Conservation (phyloP, 1,140 invertebrate species). For the Drosophila asahinai region DNA sequence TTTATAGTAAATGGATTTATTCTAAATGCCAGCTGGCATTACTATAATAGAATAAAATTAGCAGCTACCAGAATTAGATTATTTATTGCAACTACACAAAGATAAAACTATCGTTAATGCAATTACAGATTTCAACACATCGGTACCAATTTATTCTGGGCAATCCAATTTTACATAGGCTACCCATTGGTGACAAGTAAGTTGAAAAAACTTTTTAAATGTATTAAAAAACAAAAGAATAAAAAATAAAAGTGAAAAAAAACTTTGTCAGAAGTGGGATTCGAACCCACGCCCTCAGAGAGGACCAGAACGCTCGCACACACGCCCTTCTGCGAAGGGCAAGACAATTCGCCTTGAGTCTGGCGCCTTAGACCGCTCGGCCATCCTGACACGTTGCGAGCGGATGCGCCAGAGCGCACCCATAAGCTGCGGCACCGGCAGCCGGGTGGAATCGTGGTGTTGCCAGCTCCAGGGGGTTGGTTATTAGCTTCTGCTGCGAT, state of each 20-base stretch:
- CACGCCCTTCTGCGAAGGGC: constrained; percentile 58
- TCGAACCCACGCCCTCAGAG: constrained; percentile 94
- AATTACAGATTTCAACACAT: no score
- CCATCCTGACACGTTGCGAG: constrained; percentile 87
- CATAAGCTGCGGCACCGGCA: constrained; percentile 27
- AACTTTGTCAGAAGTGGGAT: constrained; percentile 93
- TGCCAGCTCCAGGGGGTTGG: background rate
- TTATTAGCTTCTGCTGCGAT: constrained; percentile 32
- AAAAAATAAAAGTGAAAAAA: constrained; percentile 83
- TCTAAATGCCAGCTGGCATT: no score
- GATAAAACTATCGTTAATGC: no score
- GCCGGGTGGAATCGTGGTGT: background rate
- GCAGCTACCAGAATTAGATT: no score
- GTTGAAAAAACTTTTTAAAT: no score
- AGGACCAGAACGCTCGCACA: constrained; percentile 90
- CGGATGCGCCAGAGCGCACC: constrained; percentile 87
- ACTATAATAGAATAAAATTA: no score
- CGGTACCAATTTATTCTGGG: no score
- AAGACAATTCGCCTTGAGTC: constrained; percentile 86
- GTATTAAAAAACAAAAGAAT: constrained; percentile 2
- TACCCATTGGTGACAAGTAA: no score
- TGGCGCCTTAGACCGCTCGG: constrained; percentile 90
- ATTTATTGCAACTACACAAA: no score
- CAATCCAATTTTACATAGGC: no score
- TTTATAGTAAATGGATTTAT: no score